These are phyloP conservation scores for Anoura caudifer DNA, from an alignment of 2,113 vertebrate species.

Conservation along the genomic window DNA sequence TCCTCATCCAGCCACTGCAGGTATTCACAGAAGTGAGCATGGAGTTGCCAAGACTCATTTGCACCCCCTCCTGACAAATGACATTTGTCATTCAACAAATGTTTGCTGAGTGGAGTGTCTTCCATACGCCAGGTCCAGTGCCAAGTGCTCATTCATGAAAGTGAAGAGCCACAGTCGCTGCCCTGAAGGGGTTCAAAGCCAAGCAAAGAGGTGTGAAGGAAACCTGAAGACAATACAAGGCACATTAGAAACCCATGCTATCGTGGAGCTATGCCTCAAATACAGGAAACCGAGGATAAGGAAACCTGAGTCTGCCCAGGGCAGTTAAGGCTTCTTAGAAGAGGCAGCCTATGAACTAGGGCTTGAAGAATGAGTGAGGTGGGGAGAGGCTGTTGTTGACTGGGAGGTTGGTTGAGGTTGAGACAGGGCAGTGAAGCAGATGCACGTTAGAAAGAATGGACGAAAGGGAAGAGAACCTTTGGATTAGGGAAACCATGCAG, in stretches of 20 bases:
- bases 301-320: neutral
- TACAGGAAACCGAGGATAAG: neutral
- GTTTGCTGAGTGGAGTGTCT: neutral
- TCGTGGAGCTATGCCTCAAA: neutral
- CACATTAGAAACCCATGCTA: neutral
- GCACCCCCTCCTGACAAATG: neutral
- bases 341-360: neutral
- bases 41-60: neutral
- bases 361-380: neutral
- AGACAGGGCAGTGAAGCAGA: neutral
- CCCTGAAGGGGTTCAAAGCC: neutral
- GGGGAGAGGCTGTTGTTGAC: neutral
- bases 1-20: neutral
- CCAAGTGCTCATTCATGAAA: neutral
- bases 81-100: conserved; percentile 11
- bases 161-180: neutral
- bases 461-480: neutral
- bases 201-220: neutral
- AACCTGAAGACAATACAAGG: neutral
- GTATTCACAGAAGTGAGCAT: neutral
- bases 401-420: neutral
- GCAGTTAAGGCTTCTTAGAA: neutral
- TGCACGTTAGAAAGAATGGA: neutral
- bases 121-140: neutral
- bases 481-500: neutral